Base-by-base conservation (phyloP, 2,797 vertebrate species). In the Phrynocephalus vlangalii region DNA sequence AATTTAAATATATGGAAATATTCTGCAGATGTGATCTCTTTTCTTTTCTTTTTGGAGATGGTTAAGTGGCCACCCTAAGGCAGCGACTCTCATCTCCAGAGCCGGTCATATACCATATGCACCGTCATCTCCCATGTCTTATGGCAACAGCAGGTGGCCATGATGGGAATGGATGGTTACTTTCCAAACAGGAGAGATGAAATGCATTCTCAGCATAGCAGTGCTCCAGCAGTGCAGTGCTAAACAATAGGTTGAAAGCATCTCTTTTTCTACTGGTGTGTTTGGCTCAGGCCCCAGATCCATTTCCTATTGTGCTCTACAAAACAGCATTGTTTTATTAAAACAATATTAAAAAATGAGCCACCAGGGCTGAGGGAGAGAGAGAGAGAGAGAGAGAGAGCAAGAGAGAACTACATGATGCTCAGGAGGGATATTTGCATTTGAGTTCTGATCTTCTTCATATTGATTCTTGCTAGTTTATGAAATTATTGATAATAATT, bases 241-340 rank as follows among this genome's bases (percentile, higher is more conserved):
- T 77, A 56, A 92, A 78, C 18, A 76, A 86, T 72, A 92, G 70
- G 48, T 48, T 89, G 83, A n/a, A 86, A 85, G 0, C 0, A 52
- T 28, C 7, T 33, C 56, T 4, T 24, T 84, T 87, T 83, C 56
- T 76, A 52, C 6, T 76, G 50, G 18, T 70, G 28, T 20, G 48
- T 78, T 71, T 84, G 83, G 78, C 81, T 82, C 0, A 0, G 72
- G 66, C 50, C 84, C 28, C 76, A 85, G 76, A 84, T 24, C 33
- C 28, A 84, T 94, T 88, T 87, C 81, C 77, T 30, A 2, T 38
- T 63, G 84, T 60, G n/a, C 24, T 81, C 71, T 84, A 68, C 73
- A 38, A 91, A 85, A 28, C 66, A 79, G 50, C 50, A 50, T 52
- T 90, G 83, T 94, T 90, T 82, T 82, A 89, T 85, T 86, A 89